Evolutionary conservation across 1,140 invertebrate species (phyloP).

Genomic region (Tetranychus urticae): DNA sequence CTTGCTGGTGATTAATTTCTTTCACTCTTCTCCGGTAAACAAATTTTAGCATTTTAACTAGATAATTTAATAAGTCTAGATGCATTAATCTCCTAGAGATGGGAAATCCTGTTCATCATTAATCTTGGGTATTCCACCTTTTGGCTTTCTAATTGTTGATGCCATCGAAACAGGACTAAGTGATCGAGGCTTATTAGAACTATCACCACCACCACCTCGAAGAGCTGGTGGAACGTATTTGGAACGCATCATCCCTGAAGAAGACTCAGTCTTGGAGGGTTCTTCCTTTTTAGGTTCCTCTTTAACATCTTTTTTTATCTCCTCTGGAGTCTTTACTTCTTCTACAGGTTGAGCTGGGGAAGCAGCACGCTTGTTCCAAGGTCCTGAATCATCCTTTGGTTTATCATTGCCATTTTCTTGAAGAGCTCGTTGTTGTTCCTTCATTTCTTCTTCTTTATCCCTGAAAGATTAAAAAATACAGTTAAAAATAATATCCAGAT

Average conservation of each 20-base stretch:
- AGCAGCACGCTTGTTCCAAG: not conserved
- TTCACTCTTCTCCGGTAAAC: too few species aligned
- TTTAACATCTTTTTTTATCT: not conserved
- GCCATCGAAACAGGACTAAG: not conserved
- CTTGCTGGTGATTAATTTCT: too few species aligned
- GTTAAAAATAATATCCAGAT: not conserved
- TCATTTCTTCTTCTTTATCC: slow-evolving; percentile 6
- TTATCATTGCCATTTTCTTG: slow-evolving; percentile 2
- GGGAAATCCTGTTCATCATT: not conserved
- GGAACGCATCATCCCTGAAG: not conserved
- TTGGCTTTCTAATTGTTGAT: not conserved
- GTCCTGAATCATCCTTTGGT: not conserved
- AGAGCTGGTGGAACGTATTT: not conserved
- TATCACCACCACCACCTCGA: not conserved
- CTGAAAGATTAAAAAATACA: not conserved
- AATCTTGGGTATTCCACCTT: not conserved
- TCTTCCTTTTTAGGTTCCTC: not conserved
- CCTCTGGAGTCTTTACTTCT: not conserved
- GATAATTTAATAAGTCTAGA: too few species aligned
- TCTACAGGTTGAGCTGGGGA: not conserved
- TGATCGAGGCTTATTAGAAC: not conserved
- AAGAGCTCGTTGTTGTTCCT: not conserved
- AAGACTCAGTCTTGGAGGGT: not conserved
- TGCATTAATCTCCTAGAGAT: not conserved
- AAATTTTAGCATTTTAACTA: too few species aligned